phyloP scores from a whole-genome alignment of 1,140 invertebrate genomes.

The Euborellia annulipes region DNA sequence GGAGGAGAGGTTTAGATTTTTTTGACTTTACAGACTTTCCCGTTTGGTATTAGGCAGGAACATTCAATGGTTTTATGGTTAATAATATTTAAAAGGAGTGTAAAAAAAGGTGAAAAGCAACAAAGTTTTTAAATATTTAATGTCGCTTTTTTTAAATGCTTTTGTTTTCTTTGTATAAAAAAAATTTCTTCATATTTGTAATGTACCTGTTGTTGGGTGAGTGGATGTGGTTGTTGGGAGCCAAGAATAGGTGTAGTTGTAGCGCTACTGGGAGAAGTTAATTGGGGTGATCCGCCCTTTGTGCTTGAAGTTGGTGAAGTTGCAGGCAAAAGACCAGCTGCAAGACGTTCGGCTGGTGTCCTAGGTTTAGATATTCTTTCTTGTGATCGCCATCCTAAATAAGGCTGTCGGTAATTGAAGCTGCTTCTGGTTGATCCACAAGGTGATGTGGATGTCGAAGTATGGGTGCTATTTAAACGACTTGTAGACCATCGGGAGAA shows the following conservation, averaged over 20 bases:
- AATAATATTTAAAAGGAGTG: too few species aligned
- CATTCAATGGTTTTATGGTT: too few species aligned
- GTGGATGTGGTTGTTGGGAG: slow-evolving; percentile 9
- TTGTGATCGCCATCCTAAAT: slow-evolving; percentile 78
- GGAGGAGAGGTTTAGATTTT: too few species aligned
- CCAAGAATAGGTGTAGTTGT: too few species aligned
- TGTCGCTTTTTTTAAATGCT: too few species aligned
- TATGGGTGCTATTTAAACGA: slow-evolving; percentile 54
- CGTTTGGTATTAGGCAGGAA: too few species aligned
- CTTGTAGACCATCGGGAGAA: slow-evolving; percentile 76
- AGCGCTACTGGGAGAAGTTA: too few species aligned
- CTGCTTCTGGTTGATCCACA: slow-evolving; percentile 42
- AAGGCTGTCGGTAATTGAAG: slow-evolving; percentile 56
- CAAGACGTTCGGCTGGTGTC: slow-evolving; percentile 69
- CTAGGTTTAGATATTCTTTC: slow-evolving; percentile 58
- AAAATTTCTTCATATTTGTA: too few species aligned
- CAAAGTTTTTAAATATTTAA: too few species aligned
- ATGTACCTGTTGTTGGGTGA: slow-evolving; percentile 22
- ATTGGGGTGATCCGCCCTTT: too few species aligned
- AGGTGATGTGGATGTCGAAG: slow-evolving; percentile 35
- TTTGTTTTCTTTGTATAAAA: slow-evolving; percentile 21
- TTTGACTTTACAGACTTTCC: too few species aligned
- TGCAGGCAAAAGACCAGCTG: slow-evolving; percentile 41
- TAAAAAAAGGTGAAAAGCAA: too few species aligned
- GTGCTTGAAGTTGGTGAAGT: slow-evolving; percentile 13